Evolutionary conservation across 2,888 invertebrate species (phyloP), one percentile per base, ranked within the genome.

Genomic region (Archaeoteleia sp.): DNA sequence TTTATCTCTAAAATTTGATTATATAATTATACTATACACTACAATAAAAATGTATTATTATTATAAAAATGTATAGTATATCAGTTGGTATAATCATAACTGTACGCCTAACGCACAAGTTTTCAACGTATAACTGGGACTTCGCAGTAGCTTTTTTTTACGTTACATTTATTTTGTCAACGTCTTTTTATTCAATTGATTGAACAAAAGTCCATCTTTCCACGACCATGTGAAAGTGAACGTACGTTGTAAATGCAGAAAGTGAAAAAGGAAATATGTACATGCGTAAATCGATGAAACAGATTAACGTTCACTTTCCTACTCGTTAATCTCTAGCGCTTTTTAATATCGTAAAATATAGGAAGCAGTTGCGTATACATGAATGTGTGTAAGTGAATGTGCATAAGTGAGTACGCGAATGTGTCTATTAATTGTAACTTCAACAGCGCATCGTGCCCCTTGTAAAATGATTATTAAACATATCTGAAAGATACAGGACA

Each of bases 401-500:
- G 45, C 7, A 9, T 9, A 8, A 29, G 9, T 29, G 29, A 66
- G 57, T 54, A 48, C 40, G 61, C 48, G 61, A 61, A 40, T 58
- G 65, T 51, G 54, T 58, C 40, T 62, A 66, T 43, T 62, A 62
- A 61, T 49, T 70, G 69, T 70, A 65, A 70, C 29, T 66, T 61
- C 40, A 66, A 61, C 61, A 48, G 69, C 61, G 66, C 65, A 69
- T 69, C 57, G 69, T 65, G 61, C 61, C 69, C 69, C 69, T 62
- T 70, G 69, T 70, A 70, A 70, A 66, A 70, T 70, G 46, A 70
- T 66, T 70, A 70, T 62, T 70, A 70, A 70, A 66, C 69, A 70
- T 70, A 70, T 70, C 65, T 66, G 69, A 70, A 57, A 39, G 65
- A 69, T 69, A 57, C 61, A 42, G 61, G 57, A 63, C 68, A 68